Evolutionary conservation across 2,797 vertebrate genomes (phyloP).

Genomic region (Alfaro cultratus): DNA sequence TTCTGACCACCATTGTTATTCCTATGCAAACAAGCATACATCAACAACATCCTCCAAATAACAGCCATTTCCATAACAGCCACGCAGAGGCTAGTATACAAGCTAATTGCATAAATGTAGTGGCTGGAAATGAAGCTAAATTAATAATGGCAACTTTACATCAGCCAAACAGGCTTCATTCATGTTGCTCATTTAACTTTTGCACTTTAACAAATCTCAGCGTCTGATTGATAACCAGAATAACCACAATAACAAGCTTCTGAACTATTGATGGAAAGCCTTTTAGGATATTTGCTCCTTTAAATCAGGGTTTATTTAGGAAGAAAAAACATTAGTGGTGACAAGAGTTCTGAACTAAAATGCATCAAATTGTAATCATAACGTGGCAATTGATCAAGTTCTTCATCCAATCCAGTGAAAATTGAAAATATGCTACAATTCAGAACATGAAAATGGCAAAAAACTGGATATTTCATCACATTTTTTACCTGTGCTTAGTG

Average conservation of each 20-base stretch:
- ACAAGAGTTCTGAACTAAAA: neutral
- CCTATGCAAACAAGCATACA: neutral
- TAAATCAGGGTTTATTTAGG: neutral
- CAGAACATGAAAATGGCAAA: neutral
- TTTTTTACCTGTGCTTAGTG: neutral
- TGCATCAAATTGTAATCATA: neutral
- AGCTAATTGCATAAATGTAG: neutral
- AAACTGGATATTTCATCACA: neutral
- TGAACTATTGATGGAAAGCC: neutral
- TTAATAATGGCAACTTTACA: neutral
- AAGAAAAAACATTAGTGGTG: neutral
- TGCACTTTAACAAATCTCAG: neutral
- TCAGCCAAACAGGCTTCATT: neutral
- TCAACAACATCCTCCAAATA: neutral
- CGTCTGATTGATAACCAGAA: neutral
- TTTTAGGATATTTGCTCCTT: neutral
- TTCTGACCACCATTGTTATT: neutral
- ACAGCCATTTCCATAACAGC: neutral
- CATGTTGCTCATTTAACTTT: neutral
- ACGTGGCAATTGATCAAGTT: neutral
- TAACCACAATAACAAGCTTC: neutral
- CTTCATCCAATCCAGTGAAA: neutral
- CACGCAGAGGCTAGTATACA: neutral
- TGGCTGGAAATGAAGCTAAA: neutral
- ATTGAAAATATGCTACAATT: neutral